Base-by-base conservation (phyloP, 1,140 invertebrate species). In the Drosophila lowei region DNA sequence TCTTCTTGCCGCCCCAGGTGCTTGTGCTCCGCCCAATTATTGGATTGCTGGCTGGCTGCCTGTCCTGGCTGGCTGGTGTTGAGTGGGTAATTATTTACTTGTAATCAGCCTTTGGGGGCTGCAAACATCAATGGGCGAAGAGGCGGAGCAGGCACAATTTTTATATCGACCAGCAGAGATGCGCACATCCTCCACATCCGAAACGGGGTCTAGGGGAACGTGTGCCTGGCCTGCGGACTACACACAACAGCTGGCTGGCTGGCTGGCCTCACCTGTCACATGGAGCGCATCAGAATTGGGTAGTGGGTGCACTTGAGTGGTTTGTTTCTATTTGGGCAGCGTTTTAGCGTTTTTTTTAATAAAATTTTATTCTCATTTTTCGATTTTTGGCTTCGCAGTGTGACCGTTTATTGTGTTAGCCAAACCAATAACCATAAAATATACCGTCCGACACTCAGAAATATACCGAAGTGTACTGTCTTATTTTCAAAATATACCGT, bases 151-250 rank as follows among this genome's bases (percentile, higher is more conserved):
- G 49, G 15, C 49, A 28, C 25, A 15, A 28, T 8, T 38, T 38
- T 5, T 38, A 38, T 38, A 38, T 38, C 34, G 34, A 38, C 34
- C 11, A 38, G 34, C 34, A 38, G 34, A 38, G 34, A 34, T 56
- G 42, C 54, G 54, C 54, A 56, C 54, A 56, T 56, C 54, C 53
- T 23, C 9, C 21, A 41, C 38, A 41, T 41, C 52, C 38, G 52
- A 41, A 55, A 55, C 38, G 11, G 42, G 42, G 34, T 38, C 34
- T 13, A 3, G 34, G 30, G 30, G 30, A 30, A 8, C 28, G 34
- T 38, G 30, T 34, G 30, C 30, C 30, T 34, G 9, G 30, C 30
- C 30, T 34, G 30, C 30, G 30, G 30, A 34, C 30, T 11, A 34
- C 30, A 11, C 30, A 34, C 30, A 34, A 30, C 28, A 30, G 28